A percentile compares a stretch with the other conserved stretches of the same genome.
Evolutionary conservation across 2,113 vertebrate genomes (phyloP).

Genomic region (Hipposideros armiger): DNA sequence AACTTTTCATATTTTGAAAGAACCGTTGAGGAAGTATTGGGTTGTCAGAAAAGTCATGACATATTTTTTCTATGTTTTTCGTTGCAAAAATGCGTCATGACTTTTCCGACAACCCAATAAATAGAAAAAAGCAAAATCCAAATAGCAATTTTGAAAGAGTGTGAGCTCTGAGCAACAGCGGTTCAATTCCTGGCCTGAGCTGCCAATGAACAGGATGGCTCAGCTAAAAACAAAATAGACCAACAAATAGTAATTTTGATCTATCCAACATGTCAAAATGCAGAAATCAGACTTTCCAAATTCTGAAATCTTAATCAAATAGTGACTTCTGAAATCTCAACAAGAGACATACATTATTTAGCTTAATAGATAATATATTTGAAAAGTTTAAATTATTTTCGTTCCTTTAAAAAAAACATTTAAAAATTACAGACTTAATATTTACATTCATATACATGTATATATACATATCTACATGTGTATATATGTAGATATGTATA

Average conservation of each 20-base stretch:
- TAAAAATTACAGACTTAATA: not conserved
- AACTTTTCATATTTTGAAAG: not conserved
- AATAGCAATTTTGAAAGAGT: not conserved
- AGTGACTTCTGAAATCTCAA: not conserved
- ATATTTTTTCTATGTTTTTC: too few species aligned
- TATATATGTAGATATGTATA: too few species aligned
- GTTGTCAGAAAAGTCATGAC: too few species aligned
- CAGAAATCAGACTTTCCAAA: not conserved
- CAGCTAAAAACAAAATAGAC: too few species aligned
- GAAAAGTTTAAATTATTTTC: not conserved
- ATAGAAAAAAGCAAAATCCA: not conserved
- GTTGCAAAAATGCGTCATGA: too few species aligned
- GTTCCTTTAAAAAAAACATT: not conserved
- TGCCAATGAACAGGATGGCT: too few species aligned
- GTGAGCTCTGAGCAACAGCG: too few species aligned
- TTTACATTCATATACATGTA: not conserved
- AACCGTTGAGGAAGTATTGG: not conserved
- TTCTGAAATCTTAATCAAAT: not conserved
- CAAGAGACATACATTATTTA: not conserved
- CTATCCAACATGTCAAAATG: not conserved
- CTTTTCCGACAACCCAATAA: too few species aligned
- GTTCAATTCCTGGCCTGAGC: too few species aligned
- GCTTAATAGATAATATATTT: not conserved
- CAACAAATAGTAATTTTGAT: not conserved
- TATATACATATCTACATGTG: too few species aligned